Conservation (phyloP, 2,113 vertebrate species). For the Cathartes aura region DNA sequence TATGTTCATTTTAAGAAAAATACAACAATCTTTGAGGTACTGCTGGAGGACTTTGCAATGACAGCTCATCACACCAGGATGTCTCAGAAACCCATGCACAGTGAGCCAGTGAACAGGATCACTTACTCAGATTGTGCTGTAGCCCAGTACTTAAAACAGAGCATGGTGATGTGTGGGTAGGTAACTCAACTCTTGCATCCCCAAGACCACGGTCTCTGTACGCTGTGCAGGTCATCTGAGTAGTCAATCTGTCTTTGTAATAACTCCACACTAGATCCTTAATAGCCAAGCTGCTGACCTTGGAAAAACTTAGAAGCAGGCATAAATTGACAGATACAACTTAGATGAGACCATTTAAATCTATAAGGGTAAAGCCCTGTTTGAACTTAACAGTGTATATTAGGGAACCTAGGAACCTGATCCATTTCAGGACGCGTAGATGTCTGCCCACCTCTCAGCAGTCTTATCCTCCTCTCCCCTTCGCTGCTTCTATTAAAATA, state of each 20-base stretch:
- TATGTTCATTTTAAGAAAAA: background rate
- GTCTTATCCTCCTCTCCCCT: background rate
- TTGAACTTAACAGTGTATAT: background rate
- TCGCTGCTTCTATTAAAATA: background rate
- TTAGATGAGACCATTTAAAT: background rate
- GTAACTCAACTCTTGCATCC: background rate
- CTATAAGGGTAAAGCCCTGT: background rate
- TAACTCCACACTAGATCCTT: background rate
- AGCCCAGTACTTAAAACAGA: background rate
- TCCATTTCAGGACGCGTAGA: background rate
- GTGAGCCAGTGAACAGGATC: background rate
- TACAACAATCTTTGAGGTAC: background rate
- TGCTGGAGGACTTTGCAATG: background rate
- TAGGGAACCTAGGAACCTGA: background rate
- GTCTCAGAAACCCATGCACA: background rate
- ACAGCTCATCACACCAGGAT: background rate
- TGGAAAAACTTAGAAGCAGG: background rate
- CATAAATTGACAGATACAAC: background rate
- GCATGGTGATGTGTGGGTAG: rapidly evolving
- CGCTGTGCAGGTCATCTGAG: background rate
- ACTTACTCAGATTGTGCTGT: background rate
- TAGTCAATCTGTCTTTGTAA: background rate
- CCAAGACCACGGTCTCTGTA: background rate
- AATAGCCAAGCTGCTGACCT: background rate
- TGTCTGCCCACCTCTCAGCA: background rate